Conservation (phyloP, 2,888 invertebrate genomes). For the Agrypnus murinus region DNA sequence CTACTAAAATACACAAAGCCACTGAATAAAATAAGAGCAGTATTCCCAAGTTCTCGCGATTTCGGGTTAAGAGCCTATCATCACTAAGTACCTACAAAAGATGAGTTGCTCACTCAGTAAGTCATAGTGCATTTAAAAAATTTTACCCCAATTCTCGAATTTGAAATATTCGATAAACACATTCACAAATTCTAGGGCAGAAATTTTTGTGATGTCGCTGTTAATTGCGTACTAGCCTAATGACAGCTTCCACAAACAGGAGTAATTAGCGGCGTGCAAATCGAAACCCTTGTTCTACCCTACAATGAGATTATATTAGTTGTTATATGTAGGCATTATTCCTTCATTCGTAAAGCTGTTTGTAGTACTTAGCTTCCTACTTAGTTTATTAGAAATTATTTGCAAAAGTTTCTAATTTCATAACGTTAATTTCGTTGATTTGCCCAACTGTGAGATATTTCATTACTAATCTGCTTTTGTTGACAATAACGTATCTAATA, state of each 20-base stretch:
- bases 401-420: neutral
- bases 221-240: neutral
- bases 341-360: neutral
- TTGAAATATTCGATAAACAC: too few relatives aligned
- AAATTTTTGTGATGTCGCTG: neutral
- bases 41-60: conserved; percentile 18
- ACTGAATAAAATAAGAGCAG: conserved; percentile 29
- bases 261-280: conserved; percentile 10
- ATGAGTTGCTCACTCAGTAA: conserved; percentile 10
- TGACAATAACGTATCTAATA: too few relatives aligned
- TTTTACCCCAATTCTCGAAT: too few relatives aligned
- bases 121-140: too few relatives aligned
- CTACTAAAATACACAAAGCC: conserved; percentile 29
- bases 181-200: neutral
- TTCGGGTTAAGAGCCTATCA: conserved; percentile 27
- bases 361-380: neutral
- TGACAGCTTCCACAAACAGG: conserved; percentile 4
- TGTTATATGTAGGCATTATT: conserved; percentile 9
- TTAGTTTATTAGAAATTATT: too few relatives aligned
- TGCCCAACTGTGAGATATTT: too few relatives aligned
- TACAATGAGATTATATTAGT: neutral
- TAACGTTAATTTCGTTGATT: neutral
- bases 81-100: conserved; percentile 25
- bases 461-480: too few relatives aligned
- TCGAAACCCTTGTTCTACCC: conserved; percentile 8